Conservation (phyloP, 1,140 invertebrate genomes). For the Leptopilina clavipes region DNA sequence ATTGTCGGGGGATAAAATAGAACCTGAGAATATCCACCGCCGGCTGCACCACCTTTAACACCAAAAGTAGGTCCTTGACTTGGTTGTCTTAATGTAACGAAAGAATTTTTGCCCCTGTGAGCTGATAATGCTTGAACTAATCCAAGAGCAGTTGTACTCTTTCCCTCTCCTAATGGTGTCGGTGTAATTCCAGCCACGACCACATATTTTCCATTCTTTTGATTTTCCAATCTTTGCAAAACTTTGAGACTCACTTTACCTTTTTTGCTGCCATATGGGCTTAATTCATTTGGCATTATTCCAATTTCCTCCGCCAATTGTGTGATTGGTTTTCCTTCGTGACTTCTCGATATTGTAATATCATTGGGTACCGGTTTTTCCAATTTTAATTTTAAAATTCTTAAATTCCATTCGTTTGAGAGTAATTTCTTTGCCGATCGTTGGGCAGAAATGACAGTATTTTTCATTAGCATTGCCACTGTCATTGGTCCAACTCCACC, state of each 20-base stretch:
- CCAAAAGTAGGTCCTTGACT: slow-evolving; percentile 99
- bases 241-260: slow-evolving; percentile 94
- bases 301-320: slow-evolving; percentile 90
- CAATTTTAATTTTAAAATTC: slow-evolving; percentile 77
- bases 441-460: slow-evolving; percentile 91
- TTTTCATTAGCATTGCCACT: slow-evolving; percentile 97
- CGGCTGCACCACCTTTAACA: slow-evolving; percentile 97
- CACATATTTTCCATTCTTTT: slow-evolving; percentile 91
- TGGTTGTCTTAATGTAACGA: slow-evolving; percentile 98
- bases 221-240: slow-evolving; percentile 83
- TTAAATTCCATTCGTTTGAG: slow-evolving; percentile 80
- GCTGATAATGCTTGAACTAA: slow-evolving; percentile 93
- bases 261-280: slow-evolving; percentile 94
- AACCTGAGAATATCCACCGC: slow-evolving; percentile 91
- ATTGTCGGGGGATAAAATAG: slow-evolving; percentile 39
- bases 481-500: slow-evolving; percentile 99
- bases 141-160: slow-evolving; percentile 96
- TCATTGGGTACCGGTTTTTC: slow-evolving; percentile 88
- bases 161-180: slow-evolving; percentile 97
- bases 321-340: slow-evolving; percentile 90
- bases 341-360: slow-evolving; percentile 90
- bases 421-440: slow-evolving; percentile 77
- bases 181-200: slow-evolving; percentile 98
- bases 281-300: slow-evolving; percentile 86
- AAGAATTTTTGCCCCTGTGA: slow-evolving; percentile 89